A percentile compares a stretch with the other conserved stretches of the same genome.
These are phyloP conservation scores for Phymatocera aterrima DNA, from an alignment of 2,888 invertebrate species.

Conservation along the genomic window DNA sequence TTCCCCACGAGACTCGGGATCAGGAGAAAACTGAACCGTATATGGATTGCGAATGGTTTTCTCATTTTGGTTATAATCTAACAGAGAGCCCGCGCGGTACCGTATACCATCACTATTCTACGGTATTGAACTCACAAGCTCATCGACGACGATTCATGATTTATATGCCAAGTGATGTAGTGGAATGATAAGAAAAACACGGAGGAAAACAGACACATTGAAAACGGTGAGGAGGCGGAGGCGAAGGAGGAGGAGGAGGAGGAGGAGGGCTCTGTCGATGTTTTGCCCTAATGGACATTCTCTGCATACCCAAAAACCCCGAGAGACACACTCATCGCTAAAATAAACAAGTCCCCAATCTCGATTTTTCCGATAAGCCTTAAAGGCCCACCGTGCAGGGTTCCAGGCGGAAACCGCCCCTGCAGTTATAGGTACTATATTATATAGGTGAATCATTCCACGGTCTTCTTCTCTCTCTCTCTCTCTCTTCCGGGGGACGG, in stretches of 20 bases:
- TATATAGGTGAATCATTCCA: constrained; percentile 33
- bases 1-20: background rate
- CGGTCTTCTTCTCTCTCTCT: background rate
- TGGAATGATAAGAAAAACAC: constrained; percentile 8
- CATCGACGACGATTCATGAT: constrained; percentile 33
- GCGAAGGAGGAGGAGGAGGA: background rate
- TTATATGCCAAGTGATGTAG: constrained; percentile 30
- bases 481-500: background rate
- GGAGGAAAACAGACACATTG: constrained; percentile 9
- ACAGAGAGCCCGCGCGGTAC: background rate
- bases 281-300: constrained; percentile 61
- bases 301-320: constrained; percentile 48
- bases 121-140: background rate
- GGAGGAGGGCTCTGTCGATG: background rate
- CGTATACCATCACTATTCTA: background rate
- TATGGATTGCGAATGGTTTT: constrained; percentile 12
- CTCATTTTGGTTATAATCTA: background rate
- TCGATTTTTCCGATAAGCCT: constrained; percentile 42
- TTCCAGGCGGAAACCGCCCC: constrained; percentile 36
- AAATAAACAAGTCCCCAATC: constrained; percentile 45
- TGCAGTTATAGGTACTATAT: too few relatives aligned
- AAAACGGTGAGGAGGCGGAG: background rate
- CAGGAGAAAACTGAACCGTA: background rate
- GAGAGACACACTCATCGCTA: constrained; percentile 45
- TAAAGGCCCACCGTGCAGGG: constrained; percentile 30